Evolutionary conservation across 2,888 invertebrate species (phyloP).

Genomic region (Drosophila hawaiiensis): DNA sequence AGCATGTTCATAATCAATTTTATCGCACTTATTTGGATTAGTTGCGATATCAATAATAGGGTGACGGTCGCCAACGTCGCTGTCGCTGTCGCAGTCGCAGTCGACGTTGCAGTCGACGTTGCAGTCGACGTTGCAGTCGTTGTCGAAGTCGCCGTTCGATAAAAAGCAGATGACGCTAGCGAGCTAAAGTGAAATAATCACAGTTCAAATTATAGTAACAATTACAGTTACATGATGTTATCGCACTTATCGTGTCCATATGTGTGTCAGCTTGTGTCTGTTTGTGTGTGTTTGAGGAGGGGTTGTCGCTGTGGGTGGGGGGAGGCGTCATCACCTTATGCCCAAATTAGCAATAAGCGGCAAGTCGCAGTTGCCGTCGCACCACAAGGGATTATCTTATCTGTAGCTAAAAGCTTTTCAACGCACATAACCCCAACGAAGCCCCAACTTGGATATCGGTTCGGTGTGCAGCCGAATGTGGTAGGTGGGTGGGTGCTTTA

Average conservation of each 20-base stretch:
- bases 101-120: conserved; percentile 1
- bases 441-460: conserved; percentile 43
- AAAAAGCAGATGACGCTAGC: conserved; percentile 56
- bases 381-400: conserved; percentile 79
- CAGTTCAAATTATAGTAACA: conserved; percentile 31
- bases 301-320: not conserved
- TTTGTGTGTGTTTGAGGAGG: not conserved
- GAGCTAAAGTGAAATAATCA: conserved; percentile 24
- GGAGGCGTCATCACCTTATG: conserved; percentile 60
- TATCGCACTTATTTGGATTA: conserved; percentile 81
- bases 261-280: not conserved
- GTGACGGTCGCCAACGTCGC: conserved; percentile 23
- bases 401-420: conserved; percentile 65
- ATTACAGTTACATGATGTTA: conserved; percentile 54
- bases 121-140: not conserved
- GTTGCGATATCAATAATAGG: conserved; percentile 75
- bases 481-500: not conserved
- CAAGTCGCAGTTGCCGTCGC: conserved; percentile 53
- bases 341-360: conserved; percentile 68
- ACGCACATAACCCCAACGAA: conserved; percentile 8
- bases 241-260: conserved; percentile 52
- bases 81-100: not conserved
- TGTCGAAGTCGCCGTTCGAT: conserved; percentile 20
- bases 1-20: conserved; percentile 82
- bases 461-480: not conserved